phyloP scores from a whole-genome alignment of 2,113 vertebrate species.

The Athene noctua region DNA sequence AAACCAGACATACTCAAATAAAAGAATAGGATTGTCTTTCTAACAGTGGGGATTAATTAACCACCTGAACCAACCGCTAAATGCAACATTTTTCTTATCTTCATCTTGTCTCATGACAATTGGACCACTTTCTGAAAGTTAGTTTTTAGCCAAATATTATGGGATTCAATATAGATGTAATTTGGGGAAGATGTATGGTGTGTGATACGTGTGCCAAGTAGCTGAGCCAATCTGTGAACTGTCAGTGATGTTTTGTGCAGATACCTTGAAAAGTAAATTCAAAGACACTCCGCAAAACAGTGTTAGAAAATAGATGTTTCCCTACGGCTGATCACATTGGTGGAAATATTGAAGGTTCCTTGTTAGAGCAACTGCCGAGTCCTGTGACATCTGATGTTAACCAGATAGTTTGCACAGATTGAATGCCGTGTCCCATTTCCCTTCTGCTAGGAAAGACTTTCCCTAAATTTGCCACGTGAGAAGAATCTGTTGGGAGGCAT shows the following conservation, averaged over 20 bases:
- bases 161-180: background rate
- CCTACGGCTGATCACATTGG: background rate
- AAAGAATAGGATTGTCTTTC: background rate
- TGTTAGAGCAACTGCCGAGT: background rate
- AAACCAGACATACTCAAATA: background rate
- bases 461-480: background rate
- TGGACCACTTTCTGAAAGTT: background rate
- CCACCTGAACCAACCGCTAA: background rate
- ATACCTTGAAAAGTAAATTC: background rate
- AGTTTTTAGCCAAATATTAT: background rate
- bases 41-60: background rate
- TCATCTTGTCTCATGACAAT: background rate
- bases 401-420: background rate
- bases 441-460: background rate
- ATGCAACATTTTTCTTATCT: background rate
- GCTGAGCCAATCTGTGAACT: background rate
- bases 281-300: background rate
- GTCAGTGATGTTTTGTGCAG: background rate
- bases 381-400: background rate
- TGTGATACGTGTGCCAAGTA: fast-evolving
- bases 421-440: background rate
- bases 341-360: background rate
- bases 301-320: background rate
- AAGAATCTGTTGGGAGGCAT: background rate
- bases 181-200: background rate